A percentile compares a stretch with the other conserved stretches of the same genome.
Evolutionary conservation across 2,113 vertebrate genomes (phyloP).

Genomic region (Mustela lutreola): DNA sequence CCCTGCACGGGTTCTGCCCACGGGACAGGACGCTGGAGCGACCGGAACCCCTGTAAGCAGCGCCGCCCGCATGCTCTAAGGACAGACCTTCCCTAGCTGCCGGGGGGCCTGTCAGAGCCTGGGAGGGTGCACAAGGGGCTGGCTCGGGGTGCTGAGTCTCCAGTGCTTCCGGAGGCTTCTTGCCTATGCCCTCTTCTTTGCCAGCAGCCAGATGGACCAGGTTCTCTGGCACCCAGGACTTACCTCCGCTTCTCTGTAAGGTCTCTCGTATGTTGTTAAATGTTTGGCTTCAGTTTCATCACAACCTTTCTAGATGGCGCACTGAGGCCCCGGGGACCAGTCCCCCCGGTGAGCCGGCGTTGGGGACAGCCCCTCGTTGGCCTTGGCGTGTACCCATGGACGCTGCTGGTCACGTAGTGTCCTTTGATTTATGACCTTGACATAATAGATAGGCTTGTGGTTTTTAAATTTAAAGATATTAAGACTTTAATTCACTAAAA

Average conservation of each 20-base stretch:
- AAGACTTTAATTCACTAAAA: conserved; percentile 87
- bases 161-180: conserved; percentile 62
- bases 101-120: background rate
- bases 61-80: background rate
- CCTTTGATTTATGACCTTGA: conserved; percentile 70
- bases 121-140: background rate
- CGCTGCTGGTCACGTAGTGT: conserved; percentile 74
- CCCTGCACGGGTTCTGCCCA: background rate
- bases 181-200: conserved; percentile 58
- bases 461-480: conserved; percentile 86
- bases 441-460: conserved; percentile 73
- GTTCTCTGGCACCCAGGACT: conserved; percentile 67
- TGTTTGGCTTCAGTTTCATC: conserved; percentile 24
- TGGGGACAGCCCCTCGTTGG: conserved; percentile 66
- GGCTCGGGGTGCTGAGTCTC: background rate
- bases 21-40: background rate
- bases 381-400: conserved; percentile 67
- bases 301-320: background rate
- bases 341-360: conserved; percentile 36
- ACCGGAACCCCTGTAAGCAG: background rate
- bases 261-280: conserved; percentile 53
- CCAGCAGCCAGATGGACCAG: conserved; percentile 56
- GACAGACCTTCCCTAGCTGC: background rate
- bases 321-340: background rate
- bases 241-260: conserved; percentile 52